Percentiles rank a stretch among this genome's conserved stretches.
Evolutionary conservation across 2,113 vertebrate species (phyloP).

Genomic region (Eulacestoma nigropectus): DNA sequence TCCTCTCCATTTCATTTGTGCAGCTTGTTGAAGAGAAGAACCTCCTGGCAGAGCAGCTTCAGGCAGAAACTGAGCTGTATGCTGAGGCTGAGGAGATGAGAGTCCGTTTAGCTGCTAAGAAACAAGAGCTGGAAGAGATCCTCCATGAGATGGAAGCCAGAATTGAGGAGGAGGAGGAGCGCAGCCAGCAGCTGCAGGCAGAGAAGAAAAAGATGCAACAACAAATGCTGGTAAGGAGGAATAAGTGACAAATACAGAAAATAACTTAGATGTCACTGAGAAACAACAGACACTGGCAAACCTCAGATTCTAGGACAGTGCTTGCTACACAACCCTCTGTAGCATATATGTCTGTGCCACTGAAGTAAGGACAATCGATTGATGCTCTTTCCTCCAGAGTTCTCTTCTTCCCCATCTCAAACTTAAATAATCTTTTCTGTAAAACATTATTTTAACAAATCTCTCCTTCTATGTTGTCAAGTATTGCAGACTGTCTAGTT

Average conservation of each 20-base stretch:
- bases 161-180: slow-evolving; percentile 92
- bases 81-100: slow-evolving; percentile 90
- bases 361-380: not conserved
- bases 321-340: not conserved
- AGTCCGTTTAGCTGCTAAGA: slow-evolving; percentile 87
- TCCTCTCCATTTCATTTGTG: not conserved
- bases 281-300: not conserved
- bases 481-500: not conserved
- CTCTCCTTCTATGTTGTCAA: not conserved
- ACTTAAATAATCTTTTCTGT: not conserved
- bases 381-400: not conserved
- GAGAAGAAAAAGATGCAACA: slow-evolving; percentile 92
- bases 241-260: not conserved
- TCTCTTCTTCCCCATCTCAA: not conserved
- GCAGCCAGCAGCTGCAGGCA: slow-evolving; percentile 76
- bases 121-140: slow-evolving; percentile 93
- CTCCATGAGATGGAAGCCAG: slow-evolving; percentile 92
- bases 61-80: slow-evolving; percentile 87
- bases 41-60: slow-evolving; percentile 84
- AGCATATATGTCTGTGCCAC: not conserved
- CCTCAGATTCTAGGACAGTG: not conserved
- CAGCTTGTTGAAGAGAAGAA: slow-evolving; percentile 86
- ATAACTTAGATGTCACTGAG: not conserved
- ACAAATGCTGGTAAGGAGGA: slow-evolving; percentile 82
- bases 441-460: not conserved